Evolutionary conservation across 2,113 vertebrate species (phyloP).

Genomic region (Synodontis membranacea): DNA sequence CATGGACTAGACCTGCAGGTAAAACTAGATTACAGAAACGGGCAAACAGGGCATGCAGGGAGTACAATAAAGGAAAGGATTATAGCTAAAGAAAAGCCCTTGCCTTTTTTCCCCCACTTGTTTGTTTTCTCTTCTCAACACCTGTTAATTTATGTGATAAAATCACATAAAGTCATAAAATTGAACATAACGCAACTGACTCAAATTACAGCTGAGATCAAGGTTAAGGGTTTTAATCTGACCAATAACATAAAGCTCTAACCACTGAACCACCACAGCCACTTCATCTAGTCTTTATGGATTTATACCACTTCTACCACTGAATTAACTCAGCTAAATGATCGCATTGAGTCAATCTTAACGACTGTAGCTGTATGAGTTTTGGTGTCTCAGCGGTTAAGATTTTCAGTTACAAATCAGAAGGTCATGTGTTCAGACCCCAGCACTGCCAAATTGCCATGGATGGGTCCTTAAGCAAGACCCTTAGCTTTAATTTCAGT

Average conservation of each 20-base stretch:
- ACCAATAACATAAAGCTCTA: not conserved
- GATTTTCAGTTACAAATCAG: not conserved
- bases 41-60: constrained; percentile 1
- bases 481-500: not conserved
- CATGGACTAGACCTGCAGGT: constrained; percentile 44
- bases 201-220: not conserved
- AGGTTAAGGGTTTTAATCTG: not conserved
- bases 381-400: not conserved
- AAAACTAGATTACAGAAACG: constrained; percentile 32
- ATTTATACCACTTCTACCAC: not conserved
- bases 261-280: not conserved
- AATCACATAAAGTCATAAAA: constrained; percentile 41
- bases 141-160: no score
- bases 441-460: not conserved
- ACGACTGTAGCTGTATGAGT: not conserved
- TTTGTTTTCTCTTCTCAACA: constrained; percentile 36
- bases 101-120: not conserved
- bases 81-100: constrained; percentile 19
- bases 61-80: constrained; percentile 51
- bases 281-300: not conserved
- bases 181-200: not conserved
- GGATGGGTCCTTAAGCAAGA: not conserved
- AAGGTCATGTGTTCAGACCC: not conserved
- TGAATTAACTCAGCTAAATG: not conserved
- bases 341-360: not conserved